Evolutionary conservation across 2,113 vertebrate species (phyloP).

Genomic region (Pachypanchax playfairii): DNA sequence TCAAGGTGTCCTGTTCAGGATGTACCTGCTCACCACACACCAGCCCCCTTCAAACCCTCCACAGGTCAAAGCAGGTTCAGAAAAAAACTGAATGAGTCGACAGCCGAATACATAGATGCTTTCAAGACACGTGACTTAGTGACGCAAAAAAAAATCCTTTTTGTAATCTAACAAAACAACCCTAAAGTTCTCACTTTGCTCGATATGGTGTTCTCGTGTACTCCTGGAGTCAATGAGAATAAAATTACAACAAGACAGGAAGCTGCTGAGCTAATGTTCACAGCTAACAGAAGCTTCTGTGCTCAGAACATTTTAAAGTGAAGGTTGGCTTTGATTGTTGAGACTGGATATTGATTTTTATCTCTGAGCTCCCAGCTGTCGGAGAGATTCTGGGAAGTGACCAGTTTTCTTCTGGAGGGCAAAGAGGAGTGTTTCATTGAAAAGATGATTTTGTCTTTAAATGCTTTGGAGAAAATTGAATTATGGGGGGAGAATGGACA

Average conservation of each 20-base stretch:
- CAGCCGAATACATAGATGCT: too few relatives aligned
- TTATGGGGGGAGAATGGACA: not conserved
- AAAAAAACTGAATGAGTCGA: too few relatives aligned
- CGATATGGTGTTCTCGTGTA: not conserved
- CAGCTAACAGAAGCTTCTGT: slow-evolving; percentile 18
- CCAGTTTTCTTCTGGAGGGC: slow-evolving; percentile 8
- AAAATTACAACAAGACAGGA: not conserved
- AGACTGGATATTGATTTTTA: slow-evolving; percentile 34
- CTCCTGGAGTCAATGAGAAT: slow-evolving; percentile 5
- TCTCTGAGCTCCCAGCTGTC: slow-evolving; percentile 5
- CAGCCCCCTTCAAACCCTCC: too few relatives aligned
- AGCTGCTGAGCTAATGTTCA: slow-evolving; percentile 1
- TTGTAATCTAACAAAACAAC: too few relatives aligned
- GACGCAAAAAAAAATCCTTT: too few relatives aligned
- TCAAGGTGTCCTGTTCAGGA: not conserved
- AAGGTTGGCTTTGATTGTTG: slow-evolving; percentile 5
- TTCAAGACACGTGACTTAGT: too few relatives aligned
- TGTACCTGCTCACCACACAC: too few relatives aligned
- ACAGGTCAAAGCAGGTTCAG: too few relatives aligned
- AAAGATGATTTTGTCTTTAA: slow-evolving; percentile 15
- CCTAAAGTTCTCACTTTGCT: not conserved
- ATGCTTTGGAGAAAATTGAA: not conserved
- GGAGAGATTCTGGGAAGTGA: slow-evolving; percentile 28
- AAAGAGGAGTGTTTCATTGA: not conserved
- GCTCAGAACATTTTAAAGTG: not conserved